Conservation (phyloP, 23 tunicate genomes). For the Styela clava region DNA sequence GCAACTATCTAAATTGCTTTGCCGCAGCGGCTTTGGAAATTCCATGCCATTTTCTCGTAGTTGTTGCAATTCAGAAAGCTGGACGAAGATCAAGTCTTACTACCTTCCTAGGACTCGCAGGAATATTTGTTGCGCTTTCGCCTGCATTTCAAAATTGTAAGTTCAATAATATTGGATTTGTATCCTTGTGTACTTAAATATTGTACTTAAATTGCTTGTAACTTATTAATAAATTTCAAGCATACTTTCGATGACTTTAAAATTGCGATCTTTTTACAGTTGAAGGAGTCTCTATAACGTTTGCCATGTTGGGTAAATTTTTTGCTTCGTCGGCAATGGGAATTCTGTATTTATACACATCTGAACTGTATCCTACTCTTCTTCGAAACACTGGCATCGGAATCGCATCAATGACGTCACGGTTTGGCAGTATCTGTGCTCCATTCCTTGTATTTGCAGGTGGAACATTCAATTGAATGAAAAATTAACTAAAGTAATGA, state of each 20-base stretch:
- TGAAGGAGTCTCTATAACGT: not conserved
- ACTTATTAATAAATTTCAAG: not conserved
- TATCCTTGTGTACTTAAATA: not conserved
- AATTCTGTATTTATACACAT: slow-evolving; percentile 35
- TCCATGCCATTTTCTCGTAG: slow-evolving; percentile 17
- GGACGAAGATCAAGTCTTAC: slow-evolving; percentile 19
- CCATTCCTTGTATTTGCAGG: slow-evolving; percentile 29
- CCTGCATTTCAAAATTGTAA: not conserved
- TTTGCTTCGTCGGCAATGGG: slow-evolving; percentile 25
- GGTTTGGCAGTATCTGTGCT: slow-evolving; percentile 24
- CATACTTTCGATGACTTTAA: too few relatives aligned
- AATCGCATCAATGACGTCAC: slow-evolving; percentile 12
- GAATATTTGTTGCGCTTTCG: slow-evolving; percentile 5
- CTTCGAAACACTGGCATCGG: slow-evolving; percentile 42
- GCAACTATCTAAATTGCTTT: slow-evolving; percentile 23
- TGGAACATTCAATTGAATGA: too few relatives aligned
- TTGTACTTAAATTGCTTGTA: not conserved
- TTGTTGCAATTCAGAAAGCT: not conserved
- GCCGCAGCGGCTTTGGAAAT: slow-evolving; percentile 26
- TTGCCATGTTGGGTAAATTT: slow-evolving; percentile 32
- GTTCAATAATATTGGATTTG: not conserved
- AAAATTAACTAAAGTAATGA: too few relatives aligned
- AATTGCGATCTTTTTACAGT: too few relatives aligned
- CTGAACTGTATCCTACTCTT: slow-evolving; percentile 43
- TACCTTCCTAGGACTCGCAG: slow-evolving; percentile 8